phyloP scores from a whole-genome alignment of 2,797 vertebrate species.

The Alca torda region DNA sequence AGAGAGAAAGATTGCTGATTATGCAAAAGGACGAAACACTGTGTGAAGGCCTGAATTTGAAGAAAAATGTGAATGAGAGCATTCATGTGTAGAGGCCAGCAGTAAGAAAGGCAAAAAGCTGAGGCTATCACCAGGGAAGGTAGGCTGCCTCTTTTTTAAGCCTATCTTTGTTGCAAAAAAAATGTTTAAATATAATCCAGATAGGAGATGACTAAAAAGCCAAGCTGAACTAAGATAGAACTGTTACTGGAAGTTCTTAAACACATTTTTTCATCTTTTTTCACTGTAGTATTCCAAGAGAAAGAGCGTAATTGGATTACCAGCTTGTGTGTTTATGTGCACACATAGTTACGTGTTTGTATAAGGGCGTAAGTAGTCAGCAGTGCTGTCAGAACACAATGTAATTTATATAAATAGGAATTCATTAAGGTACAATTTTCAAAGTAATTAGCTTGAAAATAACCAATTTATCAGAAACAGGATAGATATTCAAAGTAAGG shows the following conservation, averaged over 20 bases:
- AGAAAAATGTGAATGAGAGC: not conserved
- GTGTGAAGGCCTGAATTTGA: not conserved
- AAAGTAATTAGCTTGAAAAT: slow-evolving; percentile 22
- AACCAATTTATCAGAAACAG: not conserved
- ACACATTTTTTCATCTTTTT: not conserved
- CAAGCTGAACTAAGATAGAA: not conserved
- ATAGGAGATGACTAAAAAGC: not conserved
- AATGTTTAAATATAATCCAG: not conserved
- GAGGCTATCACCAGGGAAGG: not conserved
- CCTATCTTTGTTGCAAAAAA: not conserved
- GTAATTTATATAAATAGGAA: not conserved
- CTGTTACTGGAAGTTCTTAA: not conserved
- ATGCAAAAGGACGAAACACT: not conserved
- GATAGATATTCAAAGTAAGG: not conserved
- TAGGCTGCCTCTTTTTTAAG: not conserved
- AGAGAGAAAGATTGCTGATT: not conserved
- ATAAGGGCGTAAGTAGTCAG: not conserved
- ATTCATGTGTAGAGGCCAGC: not conserved
- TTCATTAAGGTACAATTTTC: slow-evolving; percentile 11
- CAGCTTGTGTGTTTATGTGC: not conserved
- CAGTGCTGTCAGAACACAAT: not conserved
- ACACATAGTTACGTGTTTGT: not conserved
- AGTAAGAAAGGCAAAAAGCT: not conserved
- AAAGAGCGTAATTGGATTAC: not conserved
- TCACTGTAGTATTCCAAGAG: not conserved